Evolutionary conservation across 1,140 invertebrate genomes (phyloP), one percentile per base, ranked within the genome.

Genomic region (Panulirus ornatus): DNA sequence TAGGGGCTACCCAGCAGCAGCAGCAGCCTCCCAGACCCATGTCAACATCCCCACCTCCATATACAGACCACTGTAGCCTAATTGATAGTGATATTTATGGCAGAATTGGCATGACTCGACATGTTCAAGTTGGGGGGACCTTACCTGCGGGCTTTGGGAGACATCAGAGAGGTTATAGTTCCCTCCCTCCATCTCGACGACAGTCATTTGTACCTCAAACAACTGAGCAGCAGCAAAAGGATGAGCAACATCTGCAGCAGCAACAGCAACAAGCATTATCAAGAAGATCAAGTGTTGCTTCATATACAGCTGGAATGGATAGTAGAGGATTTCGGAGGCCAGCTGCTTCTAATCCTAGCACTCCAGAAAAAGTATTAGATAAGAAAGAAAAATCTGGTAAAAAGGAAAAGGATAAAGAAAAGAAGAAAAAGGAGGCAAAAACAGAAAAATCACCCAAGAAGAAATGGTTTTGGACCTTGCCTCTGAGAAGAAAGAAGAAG

Each of bases 391-490:
- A 91, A 82, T 78, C 81, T 16, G 89, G 85, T 54, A 92, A 92
- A 81, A 92, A 92, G 54, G 92, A 92, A 40, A 92, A 92, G 58
- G 88, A 91, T 5, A 91, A 91, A 85, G 91, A 91, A 40, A 91
- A 91, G 54, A 91, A 92, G 87, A 91, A 92, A 83, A 92, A 92
- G 40, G 91, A 92, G 19, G 54, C 73, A 16, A 92, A 92, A 81
- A 91, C 90, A 71, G 92, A 92, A 82, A 92, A 92, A 70, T 86
- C 90, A 11, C 73, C 82, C 0, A 92, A 92, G 90, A 92, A 92
- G 54, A 92, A 92, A 47, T 92, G 92, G 92, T 92, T 92, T 75
- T 92, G 92, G 92, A 92, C 92, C 38, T 82, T 92, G 40, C 92
- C 92, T 40, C 58, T 92, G 8, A 79, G 92, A 70, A 85, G 92